phyloP scores from a whole-genome alignment of 2,113 vertebrate species.

The Apodemus sylvaticus region DNA sequence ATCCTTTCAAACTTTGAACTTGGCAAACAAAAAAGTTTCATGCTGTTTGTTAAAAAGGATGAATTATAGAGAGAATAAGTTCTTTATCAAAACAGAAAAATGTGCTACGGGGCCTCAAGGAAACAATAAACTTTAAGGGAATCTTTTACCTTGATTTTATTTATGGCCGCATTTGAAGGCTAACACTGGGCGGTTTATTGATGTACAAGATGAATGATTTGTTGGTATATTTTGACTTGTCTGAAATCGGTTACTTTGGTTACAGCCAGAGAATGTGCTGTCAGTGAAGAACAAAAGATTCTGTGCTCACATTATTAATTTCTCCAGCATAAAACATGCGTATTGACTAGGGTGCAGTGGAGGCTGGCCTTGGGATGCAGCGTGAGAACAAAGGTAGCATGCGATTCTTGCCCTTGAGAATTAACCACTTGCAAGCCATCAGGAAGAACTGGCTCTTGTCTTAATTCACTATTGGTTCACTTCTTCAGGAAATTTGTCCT shows the following conservation, averaged over 20 bases:
- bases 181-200: slow-evolving; percentile 1
- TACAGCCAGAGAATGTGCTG: slow-evolving; percentile 25
- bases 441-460: background rate
- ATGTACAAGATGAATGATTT: slow-evolving; percentile 35
- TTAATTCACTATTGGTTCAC: background rate
- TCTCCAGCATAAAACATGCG: background rate
- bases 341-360: background rate
- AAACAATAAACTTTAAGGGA: slow-evolving; percentile 52
- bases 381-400: background rate
- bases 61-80: background rate
- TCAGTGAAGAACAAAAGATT: slow-evolving; percentile 46
- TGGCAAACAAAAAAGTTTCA: background rate
- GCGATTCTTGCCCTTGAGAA: background rate
- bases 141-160: slow-evolving; percentile 67
- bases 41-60: slow-evolving; percentile 53
- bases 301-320: slow-evolving; percentile 44
- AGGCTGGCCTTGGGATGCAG: background rate
- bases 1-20: slow-evolving; percentile 14
- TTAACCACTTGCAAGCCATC: background rate
- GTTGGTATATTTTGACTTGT: slow-evolving; percentile 51
- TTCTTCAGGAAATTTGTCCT: background rate
- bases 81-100: slow-evolving; percentile 15
- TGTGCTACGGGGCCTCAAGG: slow-evolving; percentile 35
- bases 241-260: slow-evolving; percentile 44
- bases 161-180: slow-evolving; percentile 22